Evolutionary conservation across 2,797 vertebrate species (phyloP).

Genomic region (Monodelphis domestica): DNA sequence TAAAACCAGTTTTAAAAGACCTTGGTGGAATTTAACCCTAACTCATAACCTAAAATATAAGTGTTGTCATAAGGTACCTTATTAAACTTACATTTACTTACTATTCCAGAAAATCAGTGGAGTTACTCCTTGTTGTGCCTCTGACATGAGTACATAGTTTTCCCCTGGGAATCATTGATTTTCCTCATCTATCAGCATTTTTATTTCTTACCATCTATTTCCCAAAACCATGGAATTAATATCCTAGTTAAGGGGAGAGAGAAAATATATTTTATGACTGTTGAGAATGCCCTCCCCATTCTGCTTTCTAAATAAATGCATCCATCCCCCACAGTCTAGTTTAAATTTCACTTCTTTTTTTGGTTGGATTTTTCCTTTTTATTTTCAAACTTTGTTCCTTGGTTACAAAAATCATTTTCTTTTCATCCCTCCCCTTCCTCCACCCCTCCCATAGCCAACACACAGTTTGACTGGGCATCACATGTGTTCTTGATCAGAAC

Average conservation of each 20-base stretch:
- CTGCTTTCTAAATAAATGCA: neutral
- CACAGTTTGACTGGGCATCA: too few relatives aligned
- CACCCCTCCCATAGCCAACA: too few relatives aligned
- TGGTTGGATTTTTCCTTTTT: too few relatives aligned
- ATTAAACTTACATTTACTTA: conserved; percentile 26
- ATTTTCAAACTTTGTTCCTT: too few relatives aligned
- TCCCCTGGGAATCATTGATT: accelerated
- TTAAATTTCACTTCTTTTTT: too few relatives aligned
- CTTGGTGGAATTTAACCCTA: too few relatives aligned
- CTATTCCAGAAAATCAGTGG: neutral
- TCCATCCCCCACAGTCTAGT: neutral
- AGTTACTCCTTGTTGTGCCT: neutral
- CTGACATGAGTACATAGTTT: accelerated
- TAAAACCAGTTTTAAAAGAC: neutral
- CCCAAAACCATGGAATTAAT: neutral
- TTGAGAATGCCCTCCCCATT: neutral
- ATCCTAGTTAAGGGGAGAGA: neutral
- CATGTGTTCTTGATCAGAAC: too few relatives aligned
- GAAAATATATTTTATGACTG: neutral
- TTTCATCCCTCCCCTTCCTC: too few relatives aligned
- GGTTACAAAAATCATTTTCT: too few relatives aligned
- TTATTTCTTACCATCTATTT: neutral
- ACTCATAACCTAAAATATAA: too few relatives aligned
- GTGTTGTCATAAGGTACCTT: accelerated
- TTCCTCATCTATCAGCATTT: neutral